These are phyloP conservation scores for Rhea americana DNA, from an alignment of 2,113 vertebrate genomes.

Conservation along the genomic window DNA sequence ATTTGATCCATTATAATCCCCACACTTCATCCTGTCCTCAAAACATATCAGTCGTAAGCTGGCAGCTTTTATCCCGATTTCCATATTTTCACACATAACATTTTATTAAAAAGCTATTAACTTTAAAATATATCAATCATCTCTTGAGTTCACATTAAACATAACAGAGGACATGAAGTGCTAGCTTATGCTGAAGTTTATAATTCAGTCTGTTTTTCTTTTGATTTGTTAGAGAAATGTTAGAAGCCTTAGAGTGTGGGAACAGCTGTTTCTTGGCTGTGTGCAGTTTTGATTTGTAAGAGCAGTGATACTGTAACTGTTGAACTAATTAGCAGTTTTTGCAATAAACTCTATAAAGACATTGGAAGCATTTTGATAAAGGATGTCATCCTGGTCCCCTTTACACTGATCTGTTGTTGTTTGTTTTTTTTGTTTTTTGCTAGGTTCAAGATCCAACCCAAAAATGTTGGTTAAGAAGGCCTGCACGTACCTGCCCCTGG, in stretches of 20 bases:
- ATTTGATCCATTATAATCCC: not conserved
- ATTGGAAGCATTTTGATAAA: slow-evolving; percentile 12
- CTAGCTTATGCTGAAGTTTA: not conserved
- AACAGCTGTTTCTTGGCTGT: not conserved
- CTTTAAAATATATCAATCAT: not conserved
- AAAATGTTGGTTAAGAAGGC: not conserved
- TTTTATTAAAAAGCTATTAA: not conserved
- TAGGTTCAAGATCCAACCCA: not conserved
- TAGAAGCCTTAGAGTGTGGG: not conserved
- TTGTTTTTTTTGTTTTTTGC: not conserved
- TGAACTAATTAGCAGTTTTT: not conserved
- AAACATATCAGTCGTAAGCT: not conserved
- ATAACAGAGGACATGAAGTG: not conserved
- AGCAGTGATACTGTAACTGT: not conserved
- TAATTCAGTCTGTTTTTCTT: not conserved
- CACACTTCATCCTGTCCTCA: not conserved
- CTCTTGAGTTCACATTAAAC: not conserved
- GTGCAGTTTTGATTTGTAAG: not conserved
- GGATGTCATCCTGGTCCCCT: not conserved
- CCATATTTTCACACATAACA: not conserved
- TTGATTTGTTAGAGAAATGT: not conserved
- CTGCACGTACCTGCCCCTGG: not conserved
- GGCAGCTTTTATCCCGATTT: not conserved
- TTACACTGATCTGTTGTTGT: not conserved
- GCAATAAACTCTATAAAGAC: not conserved